These are phyloP conservation scores for Sciurus niger DNA, from an alignment of 2,113 vertebrate species.

Conservation along the genomic window DNA sequence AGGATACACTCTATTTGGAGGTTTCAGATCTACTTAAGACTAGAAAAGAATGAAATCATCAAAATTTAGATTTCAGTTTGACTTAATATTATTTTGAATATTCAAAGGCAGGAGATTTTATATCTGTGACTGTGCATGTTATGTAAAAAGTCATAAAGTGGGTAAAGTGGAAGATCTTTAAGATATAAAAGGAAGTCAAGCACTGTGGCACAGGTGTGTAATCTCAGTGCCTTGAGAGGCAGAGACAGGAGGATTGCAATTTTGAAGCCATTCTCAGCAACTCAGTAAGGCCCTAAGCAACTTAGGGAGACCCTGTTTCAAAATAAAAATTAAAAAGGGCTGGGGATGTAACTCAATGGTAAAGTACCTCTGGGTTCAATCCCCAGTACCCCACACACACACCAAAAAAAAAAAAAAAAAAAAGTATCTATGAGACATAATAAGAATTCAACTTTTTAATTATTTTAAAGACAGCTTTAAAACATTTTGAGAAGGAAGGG, in stretches of 20 bases:
- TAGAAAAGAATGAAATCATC: not conserved
- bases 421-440: not conserved
- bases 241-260: no score
- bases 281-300: no score
- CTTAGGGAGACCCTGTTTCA: no score
- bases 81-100: not conserved
- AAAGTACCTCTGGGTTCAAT: no score
- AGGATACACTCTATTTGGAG: not conserved
- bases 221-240: no score
- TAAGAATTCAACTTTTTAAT: not conserved
- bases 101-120: not conserved
- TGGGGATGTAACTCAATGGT: no score
- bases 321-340: no score
- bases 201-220: no score
- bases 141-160: not conserved
- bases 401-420: no score
- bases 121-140: not conserved
- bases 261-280: no score
- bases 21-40: not conserved
- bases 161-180: not conserved
- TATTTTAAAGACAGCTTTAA: not conserved
- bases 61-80: slow-evolving; percentile 48
- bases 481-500: not conserved
- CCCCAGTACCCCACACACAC: no score
- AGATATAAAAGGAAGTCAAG: not conserved